Conservation (phyloP, 2,888 invertebrate species). For the Mimachlamys varia region DNA sequence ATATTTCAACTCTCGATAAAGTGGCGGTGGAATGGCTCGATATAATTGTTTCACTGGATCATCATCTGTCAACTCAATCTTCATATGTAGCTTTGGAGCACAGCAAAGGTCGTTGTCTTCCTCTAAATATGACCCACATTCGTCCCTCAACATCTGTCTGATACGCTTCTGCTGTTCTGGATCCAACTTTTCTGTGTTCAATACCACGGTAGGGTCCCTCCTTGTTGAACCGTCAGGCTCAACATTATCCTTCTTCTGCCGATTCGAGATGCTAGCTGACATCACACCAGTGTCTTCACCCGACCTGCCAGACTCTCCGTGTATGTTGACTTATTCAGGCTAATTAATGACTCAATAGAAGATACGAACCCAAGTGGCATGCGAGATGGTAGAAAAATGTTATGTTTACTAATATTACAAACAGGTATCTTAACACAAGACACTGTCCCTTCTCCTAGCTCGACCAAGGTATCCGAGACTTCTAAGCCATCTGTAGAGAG, state of each 20-base stretch:
- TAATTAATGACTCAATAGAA: neutral
- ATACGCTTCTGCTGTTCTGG: too few species aligned
- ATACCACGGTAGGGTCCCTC: conserved; percentile 53
- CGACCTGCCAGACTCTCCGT: neutral
- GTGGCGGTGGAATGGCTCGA: conserved; percentile 52
- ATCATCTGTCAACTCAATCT: too few species aligned
- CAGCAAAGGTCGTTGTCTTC: conserved; percentile 55
- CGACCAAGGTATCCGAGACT: too few species aligned
- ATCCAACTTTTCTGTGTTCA: conserved; percentile 39
- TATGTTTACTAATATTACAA: neutral
- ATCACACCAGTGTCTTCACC: neutral
- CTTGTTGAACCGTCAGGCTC: neutral
- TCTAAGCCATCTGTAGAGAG: neutral
- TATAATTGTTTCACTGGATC: conserved; percentile 55
- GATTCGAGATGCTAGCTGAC: neutral
- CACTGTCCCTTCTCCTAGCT: neutral
- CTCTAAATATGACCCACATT: conserved; percentile 52
- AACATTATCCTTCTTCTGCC: neutral
- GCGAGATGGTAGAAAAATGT: neutral
- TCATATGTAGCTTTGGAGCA: conserved; percentile 46
- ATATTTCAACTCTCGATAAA: conserved; percentile 60
- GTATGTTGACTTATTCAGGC: neutral
- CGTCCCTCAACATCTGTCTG: conserved; percentile 53
- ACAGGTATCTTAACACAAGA: neutral
- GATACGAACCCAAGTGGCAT: neutral